Evolutionary conservation across 1,140 invertebrate species (phyloP), one percentile per base, ranked within the genome.

Genomic region (Camponotus pennsylvanicus): DNA sequence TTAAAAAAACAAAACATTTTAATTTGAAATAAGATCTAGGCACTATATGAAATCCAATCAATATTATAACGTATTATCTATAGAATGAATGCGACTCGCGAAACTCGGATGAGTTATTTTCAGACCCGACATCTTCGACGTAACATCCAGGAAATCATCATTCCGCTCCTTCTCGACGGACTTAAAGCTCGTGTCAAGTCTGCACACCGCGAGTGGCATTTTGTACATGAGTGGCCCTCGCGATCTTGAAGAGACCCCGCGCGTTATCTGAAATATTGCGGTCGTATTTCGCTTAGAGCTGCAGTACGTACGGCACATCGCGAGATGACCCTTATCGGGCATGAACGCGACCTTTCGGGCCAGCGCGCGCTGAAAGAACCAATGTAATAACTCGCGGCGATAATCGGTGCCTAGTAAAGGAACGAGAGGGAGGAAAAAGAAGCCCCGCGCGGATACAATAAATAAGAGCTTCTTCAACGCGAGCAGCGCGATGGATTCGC

Each of bases 371-470:
- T 90, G 87, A 92, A 92, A 92, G 91, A 92, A 90, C 91, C 89
- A 55, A 87, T 79, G 91, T 92, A 92, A 92, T 92, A 92, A 92
- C 86, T 92, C 91, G 91, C 91, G 87, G 86, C 89, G 91, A 92
- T 92, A 91, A 92, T 91, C 88, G 89, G 86, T 88, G 8, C 15
- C 55, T 71, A 76, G 69, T 52, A 18, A 15, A 15, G 69, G 82
- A 80, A 82, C 45, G 76, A 82, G 57, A 42, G 40, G 6, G 32
- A 63, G 71, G 27, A 57, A 63, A 86, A 78, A 61, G 32, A 34
- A 15, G 64, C 49, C 49, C 55, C 77, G 69, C 32, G 34, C 37
- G 57, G 88, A 83, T 86, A 91, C 88, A 82, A 93, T 92, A 93
- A 93, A 93, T 92, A 93, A 92, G 90, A 91, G 49, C 49, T 52